phyloP scores from a whole-genome alignment of 1,140 invertebrate species.

The Scaptomyza montana region DNA sequence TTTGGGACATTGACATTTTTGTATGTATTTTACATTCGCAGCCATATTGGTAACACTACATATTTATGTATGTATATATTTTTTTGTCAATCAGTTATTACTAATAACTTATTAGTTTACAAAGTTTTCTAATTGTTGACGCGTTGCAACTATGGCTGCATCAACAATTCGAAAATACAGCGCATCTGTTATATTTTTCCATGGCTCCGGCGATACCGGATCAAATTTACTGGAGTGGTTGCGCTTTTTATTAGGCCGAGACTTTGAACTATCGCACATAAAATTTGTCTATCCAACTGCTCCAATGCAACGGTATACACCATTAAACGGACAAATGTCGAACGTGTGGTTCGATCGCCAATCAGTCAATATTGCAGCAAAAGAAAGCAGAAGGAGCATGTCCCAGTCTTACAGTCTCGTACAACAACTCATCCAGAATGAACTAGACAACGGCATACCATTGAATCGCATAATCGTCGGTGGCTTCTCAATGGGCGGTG shows the following conservation, averaged over 20 bases:
- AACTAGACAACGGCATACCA: constrained; percentile 87
- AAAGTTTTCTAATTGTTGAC: neutral
- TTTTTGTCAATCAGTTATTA: neutral
- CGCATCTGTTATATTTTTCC: constrained; percentile 86
- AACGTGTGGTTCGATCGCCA: constrained; percentile 90
- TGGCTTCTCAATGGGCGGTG: constrained; percentile 92
- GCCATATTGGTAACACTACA: neutral
- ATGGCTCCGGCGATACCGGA: constrained; percentile 87
- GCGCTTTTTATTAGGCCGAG: constrained; percentile 85
- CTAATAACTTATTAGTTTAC: neutral
- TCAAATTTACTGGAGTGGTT: constrained; percentile 87
- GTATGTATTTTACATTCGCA: neutral
- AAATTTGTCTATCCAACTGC: constrained; percentile 90
- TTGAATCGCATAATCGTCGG: constrained; percentile 88
- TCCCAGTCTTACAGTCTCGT: constrained; percentile 85
- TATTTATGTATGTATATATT: neutral
- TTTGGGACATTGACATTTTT: neutral
- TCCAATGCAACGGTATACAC: constrained; percentile 88
- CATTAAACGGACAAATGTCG: constrained; percentile 86
- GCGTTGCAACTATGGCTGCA: constrained; percentile 32
- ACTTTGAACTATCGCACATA: constrained; percentile 88
- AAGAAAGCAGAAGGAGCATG: constrained; percentile 87
- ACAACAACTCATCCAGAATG: constrained; percentile 86
- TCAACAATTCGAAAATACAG: constrained; percentile 74
- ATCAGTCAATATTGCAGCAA: constrained; percentile 85